Evolutionary conservation across 2,888 invertebrate species (phyloP).

Genomic region (Orthosia cruda): DNA sequence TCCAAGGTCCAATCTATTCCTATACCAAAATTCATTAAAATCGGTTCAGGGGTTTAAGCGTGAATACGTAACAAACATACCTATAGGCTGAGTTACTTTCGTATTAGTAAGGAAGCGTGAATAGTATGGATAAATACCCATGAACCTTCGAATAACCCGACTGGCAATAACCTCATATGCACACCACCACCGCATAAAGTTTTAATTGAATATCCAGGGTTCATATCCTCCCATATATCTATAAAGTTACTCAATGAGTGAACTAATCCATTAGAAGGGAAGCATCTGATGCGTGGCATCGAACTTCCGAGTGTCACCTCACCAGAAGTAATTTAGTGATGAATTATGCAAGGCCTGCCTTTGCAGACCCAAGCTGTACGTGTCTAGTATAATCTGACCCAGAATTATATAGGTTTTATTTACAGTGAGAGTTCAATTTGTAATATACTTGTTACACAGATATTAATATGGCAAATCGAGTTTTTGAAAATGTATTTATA

Average conservation of each 20-base stretch:
- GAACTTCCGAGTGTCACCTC: constrained; percentile 39
- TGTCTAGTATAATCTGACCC: neutral
- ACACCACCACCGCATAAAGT: constrained; percentile 5
- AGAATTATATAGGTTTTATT: neutral
- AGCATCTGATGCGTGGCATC: constrained; percentile 49
- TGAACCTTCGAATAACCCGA: neutral
- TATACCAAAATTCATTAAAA: too few species aligned
- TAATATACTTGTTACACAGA: too few species aligned
- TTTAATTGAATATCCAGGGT: constrained; percentile 41
- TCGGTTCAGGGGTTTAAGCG: too few species aligned
- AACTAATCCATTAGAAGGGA: constrained; percentile 60
- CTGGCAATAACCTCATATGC: neutral
- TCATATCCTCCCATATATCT: constrained; percentile 8
- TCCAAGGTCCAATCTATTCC: too few species aligned
- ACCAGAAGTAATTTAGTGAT: constrained; percentile 43
- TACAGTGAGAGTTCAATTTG: too few species aligned
- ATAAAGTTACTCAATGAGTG: constrained; percentile 53
- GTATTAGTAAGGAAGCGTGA: too few species aligned
- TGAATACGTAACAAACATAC: too few species aligned
- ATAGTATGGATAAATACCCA: neutral
- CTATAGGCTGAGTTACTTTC: too few species aligned
- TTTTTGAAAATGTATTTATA: neutral
- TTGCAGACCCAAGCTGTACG: neutral
- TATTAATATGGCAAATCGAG: too few species aligned
- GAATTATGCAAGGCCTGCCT: constrained; percentile 48